These are phyloP conservation scores for Drosophila kohkoa DNA, from an alignment of 1,140 invertebrate genomes.

Conservation along the genomic window DNA sequence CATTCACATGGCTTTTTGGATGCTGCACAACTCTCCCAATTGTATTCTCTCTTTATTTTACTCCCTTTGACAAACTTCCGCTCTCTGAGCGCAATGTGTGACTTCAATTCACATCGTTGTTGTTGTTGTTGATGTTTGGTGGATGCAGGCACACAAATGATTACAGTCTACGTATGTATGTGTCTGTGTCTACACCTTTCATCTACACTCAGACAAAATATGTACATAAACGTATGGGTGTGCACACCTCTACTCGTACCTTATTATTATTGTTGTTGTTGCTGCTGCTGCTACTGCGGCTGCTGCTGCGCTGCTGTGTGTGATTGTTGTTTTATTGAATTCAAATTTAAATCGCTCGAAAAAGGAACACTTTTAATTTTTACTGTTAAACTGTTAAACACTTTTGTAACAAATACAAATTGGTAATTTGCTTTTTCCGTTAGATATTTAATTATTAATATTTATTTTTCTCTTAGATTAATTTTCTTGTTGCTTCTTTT, in stretches of 20 bases:
- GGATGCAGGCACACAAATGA: conserved; percentile 39
- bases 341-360: conserved; percentile 40
- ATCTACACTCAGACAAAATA: conserved; percentile 4
- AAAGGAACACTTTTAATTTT: conserved; percentile 62
- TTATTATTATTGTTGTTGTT: conserved; percentile 43
- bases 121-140: conserved; percentile 46
- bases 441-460: conserved; percentile 44
- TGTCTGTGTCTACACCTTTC: conserved; percentile 28
- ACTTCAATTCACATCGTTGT: conserved; percentile 52
- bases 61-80: conserved; percentile 26
- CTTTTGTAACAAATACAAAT: conserved; percentile 67
- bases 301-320: conserved; percentile 7
- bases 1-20: conserved; percentile 23
- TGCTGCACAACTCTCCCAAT: conserved; percentile 74
- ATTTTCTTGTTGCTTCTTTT: conserved; percentile 36
- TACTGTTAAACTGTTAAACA: conserved; percentile 71
- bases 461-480: conserved; percentile 31
- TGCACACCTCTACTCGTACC: conserved; percentile 41
- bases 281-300: conserved; percentile 21
- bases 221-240: conserved; percentile 11
- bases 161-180: conserved; percentile 13
- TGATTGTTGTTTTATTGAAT: conserved; percentile 47
- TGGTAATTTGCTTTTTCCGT: conserved; percentile 30
- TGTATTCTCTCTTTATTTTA: conserved; percentile 24
- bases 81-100: conserved; percentile 33